These are phyloP conservation scores for Rotaria socialis DNA, from an alignment of 2,888 invertebrate species.

Conservation along the genomic window DNA sequence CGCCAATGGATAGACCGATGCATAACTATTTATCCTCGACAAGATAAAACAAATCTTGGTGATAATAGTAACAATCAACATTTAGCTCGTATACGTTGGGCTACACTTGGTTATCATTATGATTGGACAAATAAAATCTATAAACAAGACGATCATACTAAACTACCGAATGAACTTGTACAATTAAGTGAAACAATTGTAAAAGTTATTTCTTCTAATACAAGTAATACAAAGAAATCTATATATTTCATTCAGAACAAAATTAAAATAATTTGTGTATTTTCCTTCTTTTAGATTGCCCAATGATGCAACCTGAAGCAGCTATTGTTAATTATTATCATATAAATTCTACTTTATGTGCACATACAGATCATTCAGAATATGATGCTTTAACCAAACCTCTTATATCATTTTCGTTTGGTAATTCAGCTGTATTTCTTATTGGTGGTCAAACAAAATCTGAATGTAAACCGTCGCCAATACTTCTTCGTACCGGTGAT, in stretches of 20 bases:
- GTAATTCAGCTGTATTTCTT: constrained; percentile 86
- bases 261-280: too few species aligned
- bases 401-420: constrained; percentile 86
- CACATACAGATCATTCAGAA: constrained; percentile 92
- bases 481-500: constrained; percentile 82
- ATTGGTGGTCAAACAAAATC: constrained; percentile 73
- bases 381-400: constrained; percentile 74
- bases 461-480: constrained; percentile 55
- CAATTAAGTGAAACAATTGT: constrained; percentile 67
- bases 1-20: not conserved
- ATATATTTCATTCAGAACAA: constrained; percentile 40
- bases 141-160: constrained; percentile 54
- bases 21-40: not conserved
- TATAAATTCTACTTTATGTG: constrained; percentile 81
- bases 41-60: not conserved
- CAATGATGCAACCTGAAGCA: constrained; percentile 74
- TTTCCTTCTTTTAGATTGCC: constrained; percentile 42
- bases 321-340: constrained; percentile 94
- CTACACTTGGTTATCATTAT: constrained; percentile 92
- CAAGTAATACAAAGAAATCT: constrained; percentile 47
- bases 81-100: constrained; percentile 68
- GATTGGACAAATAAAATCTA: constrained; percentile 88
- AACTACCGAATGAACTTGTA: constrained; percentile 72
- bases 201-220: constrained; percentile 51
- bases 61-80: constrained; percentile 3